Base-by-base conservation (phyloP, 2,113 vertebrate genomes). In the Pagrus major region DNA sequence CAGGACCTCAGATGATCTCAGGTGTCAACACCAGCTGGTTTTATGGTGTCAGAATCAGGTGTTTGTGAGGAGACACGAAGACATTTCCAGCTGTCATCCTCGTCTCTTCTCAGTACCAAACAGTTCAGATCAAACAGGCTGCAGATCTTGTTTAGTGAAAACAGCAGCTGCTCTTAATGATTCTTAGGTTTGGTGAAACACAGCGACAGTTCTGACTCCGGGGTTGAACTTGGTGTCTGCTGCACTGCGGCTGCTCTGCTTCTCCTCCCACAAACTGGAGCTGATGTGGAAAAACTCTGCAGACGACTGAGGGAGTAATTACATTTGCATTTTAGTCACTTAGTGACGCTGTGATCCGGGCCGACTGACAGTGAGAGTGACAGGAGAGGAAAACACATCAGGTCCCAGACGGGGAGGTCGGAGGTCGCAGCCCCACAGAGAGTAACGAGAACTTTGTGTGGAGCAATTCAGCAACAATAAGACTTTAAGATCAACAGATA, bases 311-410 rank as follows among this genome's bases (percentile, higher is more conserved):
- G 49, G 59, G 20, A 66, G 69, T 76, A 54, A 81, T 81, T 58
- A 75, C 64, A 81, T 81, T 81, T 76, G 80, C 78, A 81, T 81
- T 76, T 78, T 31, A 72, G 60, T 73, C 69, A 73, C 61, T 77
- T 59, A 44, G 67, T 65, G 71, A 11, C 12, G 35, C 66, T 35
- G 27, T 44, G 33, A 46, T 33, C 5, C 33, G 14, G 46, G 33
- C 63, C 4, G 41, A 46, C 27, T 42, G 31, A 54, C n/a, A 47
- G 63, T 0, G 41, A 20, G 14, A 15, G 27, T 37, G 61, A n/a
- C 42, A 35, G 68, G 21, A 66, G 51, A 56, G 18, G 7, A 56
- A 66, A 76, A 54, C 27, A 0, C 20, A 33, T 31, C 29, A 44
- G 20, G 1, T 54, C 20, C 49, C 35, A 16, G 23, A 60, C 4